phyloP scores from a whole-genome alignment of 2,888 invertebrate genomes.

The Caenorhabditis wallacei region DNA sequence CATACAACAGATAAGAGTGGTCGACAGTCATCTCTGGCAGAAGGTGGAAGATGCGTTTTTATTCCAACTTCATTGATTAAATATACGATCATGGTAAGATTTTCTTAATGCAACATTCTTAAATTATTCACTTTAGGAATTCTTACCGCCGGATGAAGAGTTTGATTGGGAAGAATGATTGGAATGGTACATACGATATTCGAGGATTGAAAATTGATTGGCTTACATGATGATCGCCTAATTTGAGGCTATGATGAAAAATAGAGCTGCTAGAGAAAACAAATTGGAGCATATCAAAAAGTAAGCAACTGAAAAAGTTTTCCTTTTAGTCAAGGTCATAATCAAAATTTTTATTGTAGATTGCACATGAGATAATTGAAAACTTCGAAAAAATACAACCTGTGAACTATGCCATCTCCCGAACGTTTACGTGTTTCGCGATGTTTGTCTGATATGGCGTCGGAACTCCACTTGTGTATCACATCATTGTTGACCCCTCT shows the following conservation, averaged over 20 bases:
- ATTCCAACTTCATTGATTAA: too few species aligned
- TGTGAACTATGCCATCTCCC: constrained; percentile 70
- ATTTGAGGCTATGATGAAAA: constrained; percentile 83
- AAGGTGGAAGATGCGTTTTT: too few species aligned
- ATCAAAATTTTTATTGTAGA: constrained; percentile 74
- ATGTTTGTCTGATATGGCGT: constrained; percentile 71
- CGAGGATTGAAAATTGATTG: too few species aligned
- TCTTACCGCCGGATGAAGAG: too few species aligned
- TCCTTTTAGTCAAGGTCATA: not conserved
- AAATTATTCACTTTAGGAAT: too few species aligned
- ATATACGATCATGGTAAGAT: too few species aligned
- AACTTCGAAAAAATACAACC: constrained; percentile 84
- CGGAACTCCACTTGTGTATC: constrained; percentile 70
- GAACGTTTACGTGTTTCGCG: constrained; percentile 73
- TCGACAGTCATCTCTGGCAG: too few species aligned
- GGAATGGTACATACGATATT: too few species aligned
- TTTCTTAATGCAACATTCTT: too few species aligned
- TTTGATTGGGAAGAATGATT: too few species aligned
- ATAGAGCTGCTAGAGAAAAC: constrained; percentile 83
- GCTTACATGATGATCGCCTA: constrained; percentile 83
- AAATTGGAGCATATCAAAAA: constrained; percentile 77
- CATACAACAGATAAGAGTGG: too few species aligned
- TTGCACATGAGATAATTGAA: constrained; percentile 84
- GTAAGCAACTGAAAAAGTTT: constrained; percentile 85
- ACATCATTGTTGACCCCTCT: constrained; percentile 51